Evolutionary conservation across 2,797 vertebrate genomes (phyloP).

Genomic region (Leptoclinus maculatus): DNA sequence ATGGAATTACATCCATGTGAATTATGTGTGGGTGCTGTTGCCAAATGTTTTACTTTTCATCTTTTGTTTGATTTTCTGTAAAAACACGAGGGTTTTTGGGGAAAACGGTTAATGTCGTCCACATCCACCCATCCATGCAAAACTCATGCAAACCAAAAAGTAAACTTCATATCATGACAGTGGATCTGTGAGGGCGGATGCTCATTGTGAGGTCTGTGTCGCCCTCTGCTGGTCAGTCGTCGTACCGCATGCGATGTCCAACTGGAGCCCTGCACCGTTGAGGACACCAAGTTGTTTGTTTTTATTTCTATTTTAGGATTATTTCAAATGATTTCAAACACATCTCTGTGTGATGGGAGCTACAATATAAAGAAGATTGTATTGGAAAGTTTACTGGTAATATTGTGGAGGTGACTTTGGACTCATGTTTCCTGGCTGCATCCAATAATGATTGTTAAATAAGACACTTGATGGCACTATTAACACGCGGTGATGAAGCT

Average conservation of each 20-base stretch:
- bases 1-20: not conserved
- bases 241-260: not conserved
- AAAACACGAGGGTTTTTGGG: not conserved
- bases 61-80: not conserved
- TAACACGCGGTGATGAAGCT: not conserved
- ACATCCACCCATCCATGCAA: not conserved
- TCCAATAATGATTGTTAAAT: too few species aligned
- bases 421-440: too few species aligned
- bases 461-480: conserved; percentile 35
- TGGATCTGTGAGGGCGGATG: not conserved
- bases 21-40: not conserved
- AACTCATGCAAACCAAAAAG: not conserved
- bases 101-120: not conserved
- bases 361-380: too few species aligned
- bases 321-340: too few species aligned
- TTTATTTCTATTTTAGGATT: too few species aligned
- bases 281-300: too few species aligned
- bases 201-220: conserved; percentile 49
- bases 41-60: not conserved
- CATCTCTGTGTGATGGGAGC: too few species aligned
- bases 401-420: too few species aligned
- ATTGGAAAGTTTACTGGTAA: too few species aligned
- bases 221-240: conserved; percentile 54
- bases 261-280: too few species aligned
- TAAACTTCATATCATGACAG: not conserved